Evolutionary conservation across 2,888 invertebrate genomes (phyloP).

Genomic region (Volucella inflata): DNA sequence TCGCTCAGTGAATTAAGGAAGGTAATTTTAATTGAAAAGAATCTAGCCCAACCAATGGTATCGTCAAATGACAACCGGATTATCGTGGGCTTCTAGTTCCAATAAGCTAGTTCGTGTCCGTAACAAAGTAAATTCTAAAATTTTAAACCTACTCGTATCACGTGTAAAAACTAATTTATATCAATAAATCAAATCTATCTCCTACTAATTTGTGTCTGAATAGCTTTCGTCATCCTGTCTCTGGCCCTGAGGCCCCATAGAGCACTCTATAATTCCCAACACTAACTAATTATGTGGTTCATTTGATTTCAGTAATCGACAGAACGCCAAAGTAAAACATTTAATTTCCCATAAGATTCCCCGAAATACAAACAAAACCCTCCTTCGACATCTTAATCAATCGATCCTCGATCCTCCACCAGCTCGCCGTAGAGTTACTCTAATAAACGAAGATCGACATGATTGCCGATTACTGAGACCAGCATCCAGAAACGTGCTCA

Average conservation of each 20-base stretch:
- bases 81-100: no score
- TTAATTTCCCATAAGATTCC: slow-evolving; percentile 74
- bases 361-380: slow-evolving; percentile 71
- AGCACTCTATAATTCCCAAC: slow-evolving; percentile 65
- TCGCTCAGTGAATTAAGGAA: no score
- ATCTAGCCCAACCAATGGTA: no score
- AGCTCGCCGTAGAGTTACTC: slow-evolving; percentile 32
- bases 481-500: slow-evolving; percentile 58
- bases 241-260: slow-evolving; percentile 11
- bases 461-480: slow-evolving; percentile 40
- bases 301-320: slow-evolving; percentile 58
- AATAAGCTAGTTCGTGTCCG: not conserved
- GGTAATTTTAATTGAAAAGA: no score
- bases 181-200: slow-evolving; percentile 72
- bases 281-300: slow-evolving; percentile 70
- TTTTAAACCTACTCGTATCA: not conserved
- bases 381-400: slow-evolving; percentile 74
- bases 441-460: slow-evolving; percentile 51
- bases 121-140: not conserved
- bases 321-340: slow-evolving; percentile 63
- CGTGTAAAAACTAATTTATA: slow-evolving; percentile 60
- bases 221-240: slow-evolving; percentile 32
- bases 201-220: slow-evolving; percentile 65
- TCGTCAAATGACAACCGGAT: no score
- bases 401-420: slow-evolving; percentile 56